Percentiles rank a stretch among this genome's conserved stretches.
Evolutionary conservation across 2,888 invertebrate species (phyloP).

Genomic region (Drosophila algonquin): DNA sequence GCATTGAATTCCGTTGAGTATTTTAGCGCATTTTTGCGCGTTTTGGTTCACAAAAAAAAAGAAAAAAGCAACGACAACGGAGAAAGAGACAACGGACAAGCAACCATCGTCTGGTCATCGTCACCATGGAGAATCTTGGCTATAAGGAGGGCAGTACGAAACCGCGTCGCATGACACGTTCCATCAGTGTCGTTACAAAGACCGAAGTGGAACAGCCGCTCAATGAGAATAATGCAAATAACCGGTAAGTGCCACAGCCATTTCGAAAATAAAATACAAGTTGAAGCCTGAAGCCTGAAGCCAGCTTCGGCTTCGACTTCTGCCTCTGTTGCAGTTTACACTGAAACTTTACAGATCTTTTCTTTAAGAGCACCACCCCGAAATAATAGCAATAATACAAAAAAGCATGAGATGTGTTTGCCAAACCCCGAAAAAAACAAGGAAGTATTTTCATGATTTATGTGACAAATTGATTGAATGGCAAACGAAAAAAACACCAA

Average conservation of each 20-base stretch:
- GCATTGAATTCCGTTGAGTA: constrained; percentile 34
- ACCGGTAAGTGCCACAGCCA: constrained; percentile 76
- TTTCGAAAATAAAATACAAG: not conserved
- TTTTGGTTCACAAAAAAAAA: constrained; percentile 54
- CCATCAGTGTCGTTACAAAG: constrained; percentile 83
- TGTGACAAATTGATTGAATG: constrained; percentile 7
- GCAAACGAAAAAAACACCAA: not conserved
- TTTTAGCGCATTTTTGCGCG: constrained; percentile 68
- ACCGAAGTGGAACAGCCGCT: constrained; percentile 84
- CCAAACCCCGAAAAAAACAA: constrained; percentile 21
- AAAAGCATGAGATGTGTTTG: constrained; percentile 20
- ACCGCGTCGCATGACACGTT: constrained; percentile 83
- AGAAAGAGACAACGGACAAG: constrained; percentile 16
- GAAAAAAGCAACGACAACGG: not conserved
- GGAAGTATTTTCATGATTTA: constrained; percentile 26
- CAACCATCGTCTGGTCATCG: constrained; percentile 36
- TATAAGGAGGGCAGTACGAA: constrained; percentile 86
- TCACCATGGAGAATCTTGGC: constrained; percentile 87
- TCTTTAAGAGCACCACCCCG: not conserved
- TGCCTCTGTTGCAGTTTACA: constrained; percentile 5
- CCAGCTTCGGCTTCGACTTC: constrained; percentile 29
- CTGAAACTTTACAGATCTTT: not conserved
- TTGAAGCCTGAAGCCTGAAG: not conserved
- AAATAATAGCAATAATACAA: not conserved
- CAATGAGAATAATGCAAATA: constrained; percentile 82